Conservation (phyloP, 2,888 invertebrate genomes). For the Rhamphomyia laevipes region DNA sequence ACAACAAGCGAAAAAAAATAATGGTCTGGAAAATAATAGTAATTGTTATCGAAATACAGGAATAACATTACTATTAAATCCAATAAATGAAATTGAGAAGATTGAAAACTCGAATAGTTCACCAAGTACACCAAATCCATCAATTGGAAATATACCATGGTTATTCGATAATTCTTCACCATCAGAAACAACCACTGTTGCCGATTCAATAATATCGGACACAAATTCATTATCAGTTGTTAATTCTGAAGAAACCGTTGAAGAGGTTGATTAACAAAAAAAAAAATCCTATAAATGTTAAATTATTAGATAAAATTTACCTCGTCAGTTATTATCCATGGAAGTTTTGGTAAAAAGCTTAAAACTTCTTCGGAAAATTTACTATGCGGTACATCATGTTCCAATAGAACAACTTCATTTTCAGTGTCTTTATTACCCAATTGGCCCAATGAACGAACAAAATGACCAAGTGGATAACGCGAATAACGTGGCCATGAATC, state of each 20-base stretch:
- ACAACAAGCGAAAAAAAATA: no score
- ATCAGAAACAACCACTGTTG: conserved; percentile 4
- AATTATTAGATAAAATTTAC: conserved; percentile 38
- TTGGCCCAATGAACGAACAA: conserved; percentile 82
- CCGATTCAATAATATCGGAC: conserved; percentile 4
- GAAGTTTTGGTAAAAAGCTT: conserved; percentile 76
- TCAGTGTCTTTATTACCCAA: conserved; percentile 92
- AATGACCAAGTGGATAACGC: conserved; percentile 89
- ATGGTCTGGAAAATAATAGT: no score
- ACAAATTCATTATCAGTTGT: conserved; percentile 2
- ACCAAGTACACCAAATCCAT: conserved; percentile 5
- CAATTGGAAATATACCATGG: conserved; percentile 8
- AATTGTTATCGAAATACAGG: conserved; percentile 1
- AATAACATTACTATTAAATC: conserved; percentile 6
- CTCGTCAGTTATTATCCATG: conserved; percentile 79
- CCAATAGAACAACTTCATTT: conserved; percentile 89
- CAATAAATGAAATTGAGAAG: conserved; percentile 6
- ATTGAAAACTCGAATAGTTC: conserved; percentile 2
- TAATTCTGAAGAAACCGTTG: no score
- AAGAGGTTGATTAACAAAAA: no score
- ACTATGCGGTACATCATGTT: conserved; percentile 94
- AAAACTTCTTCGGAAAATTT: conserved; percentile 91
- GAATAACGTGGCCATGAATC: conserved; percentile 94
- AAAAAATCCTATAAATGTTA: neutral
- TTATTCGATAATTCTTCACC: neutral